Evolutionary conservation across 2,113 vertebrate species (phyloP), one percentile per base, ranked within the genome.

Genomic region (Picathartes gymnocephalus): DNA sequence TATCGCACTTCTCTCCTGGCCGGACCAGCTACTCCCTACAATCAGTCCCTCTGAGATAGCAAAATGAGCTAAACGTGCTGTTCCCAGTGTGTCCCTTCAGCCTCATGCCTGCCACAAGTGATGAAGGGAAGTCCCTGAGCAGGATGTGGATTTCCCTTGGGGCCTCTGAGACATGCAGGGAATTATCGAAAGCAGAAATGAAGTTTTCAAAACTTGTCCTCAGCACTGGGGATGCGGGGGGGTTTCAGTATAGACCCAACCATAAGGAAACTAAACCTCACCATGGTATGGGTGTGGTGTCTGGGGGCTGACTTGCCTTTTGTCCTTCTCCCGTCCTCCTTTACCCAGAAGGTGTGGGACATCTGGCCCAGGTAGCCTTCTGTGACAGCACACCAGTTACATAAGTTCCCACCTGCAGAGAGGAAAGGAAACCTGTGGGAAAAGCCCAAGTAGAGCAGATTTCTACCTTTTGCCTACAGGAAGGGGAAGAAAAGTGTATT

Each of bases 41-140:
- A 78, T 94, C 95, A 93, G 85, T 22, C 76, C 64, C 60, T 65
- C 65, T 31, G n/a, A 92, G 93, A 96, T 88, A 93, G 88, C 86
- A 74, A 56, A 94, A 53, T 4, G 14, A 95, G 76, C 82, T 60
- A 78, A 88, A 88, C 15, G 1, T 88, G 92, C 80, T 95, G 72
- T 92, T 95, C 76, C 88, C 73, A 71, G 31, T 7, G 47, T 87
- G 80, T 90, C 18, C 57, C 77, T 94, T 76, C 92, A 93, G 85
- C 65, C 14, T 60, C 22, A 22, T 1, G 1, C 61, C 76, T 92
- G 81, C 85, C 65, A 88, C 27, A 7, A 66, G 45, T 23, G 68
- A 81, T 23, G 2, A 0, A 77, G 45, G 19, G 47, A 91, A 48
- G 51, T 56, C 60, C 31, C 44, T 47, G 23, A 20, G 35, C 11